Evolutionary conservation across 2,113 vertebrate species (phyloP), one percentile per base, ranked within the genome.

Genomic region (Galeopterus variegatus): DNA sequence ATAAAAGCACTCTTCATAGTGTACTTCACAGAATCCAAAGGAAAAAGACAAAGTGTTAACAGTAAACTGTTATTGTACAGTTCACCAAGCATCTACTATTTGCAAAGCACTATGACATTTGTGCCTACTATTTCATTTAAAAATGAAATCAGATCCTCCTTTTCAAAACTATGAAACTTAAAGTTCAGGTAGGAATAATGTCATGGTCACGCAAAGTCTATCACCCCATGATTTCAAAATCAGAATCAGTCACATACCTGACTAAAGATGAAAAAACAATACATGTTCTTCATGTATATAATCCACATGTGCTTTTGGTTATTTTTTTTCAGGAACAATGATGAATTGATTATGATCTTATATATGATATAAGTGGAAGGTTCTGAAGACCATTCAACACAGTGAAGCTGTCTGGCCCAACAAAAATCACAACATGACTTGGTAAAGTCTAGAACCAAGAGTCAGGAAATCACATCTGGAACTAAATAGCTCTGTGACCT

Each of bases 221-320:
- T 36, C 21, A 94, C 6, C 11, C 31, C 90, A 15, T 64, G 14
- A 94, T 95, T 94, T 93, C 77, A 93, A 96, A 93, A 81, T 79
- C 58, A 92, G 21, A 95, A 90, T 52, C 33, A 80, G 75, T 77
- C n/a, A 76, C 23, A 24, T 50, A 88, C n/a, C 77, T 92, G 56
- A 88, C 52, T 87, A 24, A 90, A 79, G 54, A 70, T 19, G 26
- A 60, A 92, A 62, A 80, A 93, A 89, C 3, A 54, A 15, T 65
- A 31, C 31, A 54, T 36, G 7, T 70, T 70, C 93, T 83, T 94
- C 69, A 80, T 13, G 50, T 14, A 73, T 1, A 90, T 62, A 82
- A 89, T 28, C 54, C n/a, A 36, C 23, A 54, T 36, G 33, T 62
- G 45, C 45, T 70, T 94, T 88, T 62, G 83, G 28, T 65, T 77